Evolutionary conservation across 2,113 vertebrate species (phyloP), one percentile per base, ranked within the genome.

Genomic region (Gymnarchus niloticus): DNA sequence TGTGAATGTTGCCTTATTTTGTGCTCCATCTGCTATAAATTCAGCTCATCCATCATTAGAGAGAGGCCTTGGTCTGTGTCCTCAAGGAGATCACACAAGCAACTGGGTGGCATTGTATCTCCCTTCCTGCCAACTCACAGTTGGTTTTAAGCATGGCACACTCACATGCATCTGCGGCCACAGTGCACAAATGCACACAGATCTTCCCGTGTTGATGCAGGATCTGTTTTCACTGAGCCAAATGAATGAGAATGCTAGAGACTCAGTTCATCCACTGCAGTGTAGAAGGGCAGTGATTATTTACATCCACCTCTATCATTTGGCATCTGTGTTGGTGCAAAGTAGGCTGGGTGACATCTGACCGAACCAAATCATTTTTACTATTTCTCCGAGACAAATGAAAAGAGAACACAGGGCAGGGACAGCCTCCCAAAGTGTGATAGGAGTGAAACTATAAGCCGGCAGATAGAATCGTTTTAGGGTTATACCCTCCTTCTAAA

Each of bases 1-100:
- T 73, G 89, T 86, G 90, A 91, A 92, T 88, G 87, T 87, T 87
- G 88, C 82, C 59, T 90, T 88, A 88, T 85, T 46, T 7, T 88
- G 87, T 21, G 82, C 88, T 85, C 87, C 87, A 77, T 87, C 73
- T 51, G 54, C 88, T 88, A 89, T 54, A 91, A 87, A 91, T 89
- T 90, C 87, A 85, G 73, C 90, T 91, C 91, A 93, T 93, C 88
- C 89, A 91, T 94, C 91, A 92, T 76, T 0, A 51, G 54, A 49
- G 3, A n/a, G 87, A 85, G 48, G 82, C 86, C 28, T 83, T 85
- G 87, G 88, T 87, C 87, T 88, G 5, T 85, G 54, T 88, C 65
- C 28, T 54, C 84, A 54, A 46, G 86, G 56, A 61, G 85, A 88
- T 89, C 84, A 88, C 88, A 88, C 88, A 88, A 89, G 88, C 90